Conservation (phyloP, 1,140 invertebrate species). For the Chelonus insularis region DNA sequence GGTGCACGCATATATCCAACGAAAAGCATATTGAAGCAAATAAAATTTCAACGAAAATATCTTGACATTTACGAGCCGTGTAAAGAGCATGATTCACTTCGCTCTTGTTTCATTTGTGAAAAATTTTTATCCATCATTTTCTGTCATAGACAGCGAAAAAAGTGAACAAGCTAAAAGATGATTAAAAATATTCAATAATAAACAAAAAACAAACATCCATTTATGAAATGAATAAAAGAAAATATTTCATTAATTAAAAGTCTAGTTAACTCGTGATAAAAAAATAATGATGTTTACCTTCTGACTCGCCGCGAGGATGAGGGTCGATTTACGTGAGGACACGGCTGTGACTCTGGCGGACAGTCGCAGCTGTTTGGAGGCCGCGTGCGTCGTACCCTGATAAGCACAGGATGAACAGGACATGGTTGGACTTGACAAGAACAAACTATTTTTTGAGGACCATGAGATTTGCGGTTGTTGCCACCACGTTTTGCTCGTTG, state of each 20-base stretch:
- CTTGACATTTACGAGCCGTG: background rate
- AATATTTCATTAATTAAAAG: background rate
- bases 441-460: slow-evolving; percentile 55
- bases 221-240: background rate
- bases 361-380: slow-evolving; percentile 50
- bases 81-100: background rate
- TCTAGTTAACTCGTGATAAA: background rate
- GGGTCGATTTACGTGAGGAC: slow-evolving; percentile 42
- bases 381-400: slow-evolving; percentile 50
- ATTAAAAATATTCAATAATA: background rate
- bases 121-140: too few species aligned
- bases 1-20: background rate
- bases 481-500: slow-evolving; percentile 45
- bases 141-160: too few species aligned
- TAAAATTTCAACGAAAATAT: background rate
- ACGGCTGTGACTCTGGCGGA: slow-evolving; percentile 49
- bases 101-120: too few species aligned
- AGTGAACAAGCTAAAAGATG: too few species aligned
- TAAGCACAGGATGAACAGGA: slow-evolving; percentile 55
- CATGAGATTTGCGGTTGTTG: slow-evolving; percentile 40
- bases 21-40: background rate
- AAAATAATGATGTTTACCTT: slow-evolving; percentile 43
- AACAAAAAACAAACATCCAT: background rate
- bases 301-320: slow-evolving; percentile 41
- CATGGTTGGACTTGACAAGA: slow-evolving; percentile 56